These are phyloP conservation scores for Centropus bengalensis DNA, from an alignment of 2,113 vertebrate species.

Conservation along the genomic window DNA sequence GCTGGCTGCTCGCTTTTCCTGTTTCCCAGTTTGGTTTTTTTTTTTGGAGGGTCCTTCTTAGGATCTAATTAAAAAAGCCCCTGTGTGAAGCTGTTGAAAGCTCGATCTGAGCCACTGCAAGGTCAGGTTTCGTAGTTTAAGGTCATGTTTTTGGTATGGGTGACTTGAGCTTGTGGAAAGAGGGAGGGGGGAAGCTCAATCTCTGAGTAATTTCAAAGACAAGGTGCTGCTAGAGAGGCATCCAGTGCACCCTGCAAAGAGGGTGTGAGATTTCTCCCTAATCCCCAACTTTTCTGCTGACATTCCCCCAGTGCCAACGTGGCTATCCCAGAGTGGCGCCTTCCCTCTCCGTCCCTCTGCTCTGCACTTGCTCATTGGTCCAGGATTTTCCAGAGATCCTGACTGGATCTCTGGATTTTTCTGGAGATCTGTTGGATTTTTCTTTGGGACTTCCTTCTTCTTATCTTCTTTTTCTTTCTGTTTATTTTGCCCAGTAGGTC, in stretches of 20 bases:
- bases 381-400: neutral
- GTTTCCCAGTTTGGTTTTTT: neutral
- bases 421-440: neutral
- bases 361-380: neutral
- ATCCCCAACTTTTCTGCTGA: slow-evolving; percentile 48
- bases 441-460: neutral
- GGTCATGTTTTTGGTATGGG: slow-evolving; percentile 40
- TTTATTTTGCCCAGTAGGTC: neutral
- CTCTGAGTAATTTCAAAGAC: neutral
- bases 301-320: neutral
- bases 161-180: neutral
- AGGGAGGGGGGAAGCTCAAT: neutral
- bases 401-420: neutral
- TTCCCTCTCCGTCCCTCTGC: neutral
- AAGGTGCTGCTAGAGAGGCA: slow-evolving; percentile 40
- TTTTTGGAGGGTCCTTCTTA: neutral
- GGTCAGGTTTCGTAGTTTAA: slow-evolving; percentile 50
- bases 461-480: accelerated
- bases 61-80: neutral
- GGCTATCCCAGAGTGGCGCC: accelerated
- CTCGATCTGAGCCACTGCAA: neutral
- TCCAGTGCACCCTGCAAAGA: slow-evolving; percentile 9
- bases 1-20: neutral
- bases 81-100: slow-evolving; percentile 32
- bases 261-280: slow-evolving; percentile 62